These are phyloP conservation scores for Subanguina moxae DNA, from an alignment of 1,140 invertebrate genomes.

Conservation along the genomic window DNA sequence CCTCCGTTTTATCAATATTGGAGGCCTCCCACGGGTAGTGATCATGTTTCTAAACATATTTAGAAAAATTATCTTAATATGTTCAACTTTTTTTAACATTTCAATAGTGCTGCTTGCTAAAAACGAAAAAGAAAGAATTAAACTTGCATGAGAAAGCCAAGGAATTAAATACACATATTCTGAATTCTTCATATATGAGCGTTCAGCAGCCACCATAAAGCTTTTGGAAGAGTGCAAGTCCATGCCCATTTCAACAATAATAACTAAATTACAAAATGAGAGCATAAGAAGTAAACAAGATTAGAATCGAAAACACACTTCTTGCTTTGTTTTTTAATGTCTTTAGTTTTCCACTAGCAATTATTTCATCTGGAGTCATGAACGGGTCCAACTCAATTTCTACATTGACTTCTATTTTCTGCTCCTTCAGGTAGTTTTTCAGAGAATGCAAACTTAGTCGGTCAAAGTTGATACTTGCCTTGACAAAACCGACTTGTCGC, in stretches of 20 bases:
- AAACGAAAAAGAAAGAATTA: too few relatives aligned
- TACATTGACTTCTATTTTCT: constrained; percentile 52
- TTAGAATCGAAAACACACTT: constrained; percentile 30
- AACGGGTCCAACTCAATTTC: constrained; percentile 55
- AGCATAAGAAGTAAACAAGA: too few relatives aligned
- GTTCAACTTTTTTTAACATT: too few relatives aligned
- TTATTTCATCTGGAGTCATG: constrained; percentile 57
- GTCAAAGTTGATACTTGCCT: constrained; percentile 47
- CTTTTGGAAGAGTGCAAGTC: constrained; percentile 51
- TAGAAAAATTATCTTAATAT: too few relatives aligned
- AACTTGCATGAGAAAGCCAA: constrained; percentile 56
- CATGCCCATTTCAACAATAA: constrained; percentile 53
- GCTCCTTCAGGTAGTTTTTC: constrained; percentile 51
- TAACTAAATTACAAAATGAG: constrained; percentile 36
- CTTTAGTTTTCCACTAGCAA: constrained; percentile 51
- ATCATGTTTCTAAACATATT: constrained; percentile 47
- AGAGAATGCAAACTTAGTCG: constrained; percentile 56
- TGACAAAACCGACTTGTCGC: constrained; percentile 56
- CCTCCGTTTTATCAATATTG: constrained; percentile 56
- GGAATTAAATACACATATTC: constrained; percentile 57
- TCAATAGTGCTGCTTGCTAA: too few relatives aligned
- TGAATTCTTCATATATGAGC: constrained; percentile 49
- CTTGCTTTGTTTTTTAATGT: constrained; percentile 45
- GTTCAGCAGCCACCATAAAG: constrained; percentile 51
- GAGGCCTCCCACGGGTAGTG: constrained; percentile 58